phyloP scores from a whole-genome alignment of 2,888 invertebrate species.

The Biston betularia region DNA sequence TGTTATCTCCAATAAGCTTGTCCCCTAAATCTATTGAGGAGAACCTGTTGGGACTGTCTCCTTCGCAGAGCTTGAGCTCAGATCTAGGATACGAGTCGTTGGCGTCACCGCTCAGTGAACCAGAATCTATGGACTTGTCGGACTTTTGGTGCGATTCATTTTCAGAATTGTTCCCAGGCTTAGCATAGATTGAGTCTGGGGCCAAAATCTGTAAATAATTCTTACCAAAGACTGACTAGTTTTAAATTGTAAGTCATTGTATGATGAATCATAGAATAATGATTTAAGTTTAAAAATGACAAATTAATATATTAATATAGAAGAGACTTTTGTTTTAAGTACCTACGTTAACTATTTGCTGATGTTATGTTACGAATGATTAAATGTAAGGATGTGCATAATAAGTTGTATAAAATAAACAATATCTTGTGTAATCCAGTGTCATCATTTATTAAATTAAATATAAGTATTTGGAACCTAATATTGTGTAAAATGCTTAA shows the following conservation, averaged over 20 bases:
- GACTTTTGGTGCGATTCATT: constrained; percentile 92
- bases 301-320: constrained; percentile 55
- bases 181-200: constrained; percentile 86
- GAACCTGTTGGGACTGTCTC: constrained; percentile 71
- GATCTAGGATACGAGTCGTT: constrained; percentile 83
- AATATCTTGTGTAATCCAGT: constrained; percentile 47
- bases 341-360: constrained; percentile 25
- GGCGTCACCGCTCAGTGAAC: constrained; percentile 80
- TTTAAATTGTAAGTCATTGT: constrained; percentile 49
- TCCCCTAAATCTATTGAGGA: constrained; percentile 71
- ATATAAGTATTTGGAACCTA: too few species aligned
- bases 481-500: too few species aligned
- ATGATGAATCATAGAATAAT: constrained; percentile 4
- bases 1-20: constrained; percentile 77
- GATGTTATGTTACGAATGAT: constrained; percentile 50
- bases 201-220: constrained; percentile 61
- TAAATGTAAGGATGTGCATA: constrained; percentile 66
- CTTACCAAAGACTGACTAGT: constrained; percentile 83
- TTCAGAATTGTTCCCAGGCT: constrained; percentile 91
- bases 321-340: constrained; percentile 43
- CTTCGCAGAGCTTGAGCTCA: constrained; percentile 74
- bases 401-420: constrained; percentile 65
- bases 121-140: constrained; percentile 80
- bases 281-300: constrained; percentile 58
- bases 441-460: constrained; percentile 11